Base-by-base conservation (phyloP, 2,797 vertebrate genomes). In the Syncerus caffer region DNA sequence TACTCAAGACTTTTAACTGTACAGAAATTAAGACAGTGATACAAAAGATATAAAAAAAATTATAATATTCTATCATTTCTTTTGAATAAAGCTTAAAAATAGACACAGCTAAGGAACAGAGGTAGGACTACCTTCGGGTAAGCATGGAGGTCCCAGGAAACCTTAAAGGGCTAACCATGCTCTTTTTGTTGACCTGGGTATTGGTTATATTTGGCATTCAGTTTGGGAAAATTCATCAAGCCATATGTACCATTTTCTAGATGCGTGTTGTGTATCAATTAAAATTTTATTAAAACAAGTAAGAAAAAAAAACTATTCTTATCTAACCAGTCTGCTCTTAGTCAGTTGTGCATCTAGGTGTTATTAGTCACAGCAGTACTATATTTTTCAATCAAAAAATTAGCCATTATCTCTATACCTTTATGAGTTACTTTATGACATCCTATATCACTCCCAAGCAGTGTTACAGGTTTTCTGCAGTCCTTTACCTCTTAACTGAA, bases 251-350 rank as follows among this genome's bases (percentile, higher is more conserved):
- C 19, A n/a, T 85, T 92, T 78, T 85, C n/a, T 34, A 62, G 12
- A 74, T 85, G 7, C 2, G 9, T 71, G 13, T 16, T 82, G 29
- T 45, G 31, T 50, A 80, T 64, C 78, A 67, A 76, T 89, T 88
- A 92, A 96, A 90, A 90, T 53, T 84, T 17, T 93, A 84, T 79
- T 94, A 42, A 91, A 83, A 91, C 38, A 88, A 78, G 67, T 93
- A 64, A 62, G 9, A 79, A 53, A 80, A 57, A 62, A 74, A 4
- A 7, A 74, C 29, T 76, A 64, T 67, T 89, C 47, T 93, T 53
- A 47, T 34, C 45, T 71, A 83, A 89, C 4, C 13, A 74, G 13
- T 38, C 57, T 64, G 45, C 23, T 92, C 45, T 47, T 47, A 47
- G 11, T 47, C 45, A 47, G 45, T 50, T 85, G 9, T 78, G 17